Evolutionary conservation across 2,113 vertebrate species (phyloP).

Genomic region (Pardalotus punctatus): DNA sequence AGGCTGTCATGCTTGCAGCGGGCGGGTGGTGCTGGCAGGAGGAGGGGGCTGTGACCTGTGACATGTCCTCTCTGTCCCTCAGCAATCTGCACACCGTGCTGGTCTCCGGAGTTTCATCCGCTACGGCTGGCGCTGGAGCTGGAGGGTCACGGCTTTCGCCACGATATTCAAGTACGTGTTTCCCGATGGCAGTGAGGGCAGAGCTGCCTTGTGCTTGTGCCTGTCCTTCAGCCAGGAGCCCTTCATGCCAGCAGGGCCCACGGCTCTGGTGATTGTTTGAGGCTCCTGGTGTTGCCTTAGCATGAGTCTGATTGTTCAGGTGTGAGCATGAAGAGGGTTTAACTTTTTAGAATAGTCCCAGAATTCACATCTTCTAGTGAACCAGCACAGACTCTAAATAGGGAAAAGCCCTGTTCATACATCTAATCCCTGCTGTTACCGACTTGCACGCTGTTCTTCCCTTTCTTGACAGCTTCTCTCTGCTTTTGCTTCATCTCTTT

Average conservation of each 20-base stretch:
- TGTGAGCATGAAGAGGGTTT: background rate
- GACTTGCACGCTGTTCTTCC: background rate
- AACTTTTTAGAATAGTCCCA: background rate
- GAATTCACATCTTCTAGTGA: background rate
- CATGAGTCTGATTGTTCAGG: background rate
- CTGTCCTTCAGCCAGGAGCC: background rate
- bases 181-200: accelerated
- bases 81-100: constrained; percentile 88
- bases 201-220: background rate
- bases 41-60: background rate
- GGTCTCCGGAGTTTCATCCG: constrained; percentile 87
- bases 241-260: accelerated
- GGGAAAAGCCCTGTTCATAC: background rate
- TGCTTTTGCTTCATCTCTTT: background rate
- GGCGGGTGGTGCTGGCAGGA: background rate
- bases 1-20: accelerated
- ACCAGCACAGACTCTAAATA: background rate
- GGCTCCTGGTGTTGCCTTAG: background rate
- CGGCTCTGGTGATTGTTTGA: background rate
- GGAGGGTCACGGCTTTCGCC: constrained; percentile 86
- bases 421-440: background rate
- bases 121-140: constrained; percentile 95
- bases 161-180: constrained; percentile 88
- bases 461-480: background rate
- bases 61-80: background rate